Evolutionary conservation across 2,113 vertebrate genomes (phyloP).

Genomic region (Cyrtonyx montezumae): DNA sequence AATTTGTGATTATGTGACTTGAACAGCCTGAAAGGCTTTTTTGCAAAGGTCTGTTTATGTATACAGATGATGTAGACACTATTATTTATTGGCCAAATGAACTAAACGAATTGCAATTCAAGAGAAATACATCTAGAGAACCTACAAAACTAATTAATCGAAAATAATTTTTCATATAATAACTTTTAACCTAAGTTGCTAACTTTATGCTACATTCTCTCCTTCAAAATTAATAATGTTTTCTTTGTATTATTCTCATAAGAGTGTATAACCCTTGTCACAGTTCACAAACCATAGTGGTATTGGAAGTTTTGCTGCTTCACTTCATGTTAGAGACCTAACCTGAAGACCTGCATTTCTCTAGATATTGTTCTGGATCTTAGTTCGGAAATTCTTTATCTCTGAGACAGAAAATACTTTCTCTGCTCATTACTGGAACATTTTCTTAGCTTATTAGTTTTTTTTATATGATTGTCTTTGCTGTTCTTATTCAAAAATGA

Average conservation of each 20-base stretch:
- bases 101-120: accelerated
- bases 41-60: neutral
- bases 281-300: neutral
- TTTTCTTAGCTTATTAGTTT: neutral
- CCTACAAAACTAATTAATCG: neutral
- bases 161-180: neutral
- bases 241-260: neutral
- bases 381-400: neutral
- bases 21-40: neutral
- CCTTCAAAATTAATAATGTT: neutral
- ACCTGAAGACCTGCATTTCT: neutral
- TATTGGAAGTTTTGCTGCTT: neutral
- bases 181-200: accelerated
- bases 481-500: neutral
- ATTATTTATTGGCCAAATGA: neutral
- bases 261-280: neutral
- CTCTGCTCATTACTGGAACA: neutral
- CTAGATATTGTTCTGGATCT: neutral
- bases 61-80: neutral
- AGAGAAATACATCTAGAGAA: neutral
- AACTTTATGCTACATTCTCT: neutral
- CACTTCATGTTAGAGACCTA: neutral
- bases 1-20: neutral
- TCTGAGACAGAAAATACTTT: neutral
- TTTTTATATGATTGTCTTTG: neutral